Evolutionary conservation across 2,797 vertebrate species (phyloP), one percentile per base, ranked within the genome.

Genomic region (Gymnothorax reevesii): DNA sequence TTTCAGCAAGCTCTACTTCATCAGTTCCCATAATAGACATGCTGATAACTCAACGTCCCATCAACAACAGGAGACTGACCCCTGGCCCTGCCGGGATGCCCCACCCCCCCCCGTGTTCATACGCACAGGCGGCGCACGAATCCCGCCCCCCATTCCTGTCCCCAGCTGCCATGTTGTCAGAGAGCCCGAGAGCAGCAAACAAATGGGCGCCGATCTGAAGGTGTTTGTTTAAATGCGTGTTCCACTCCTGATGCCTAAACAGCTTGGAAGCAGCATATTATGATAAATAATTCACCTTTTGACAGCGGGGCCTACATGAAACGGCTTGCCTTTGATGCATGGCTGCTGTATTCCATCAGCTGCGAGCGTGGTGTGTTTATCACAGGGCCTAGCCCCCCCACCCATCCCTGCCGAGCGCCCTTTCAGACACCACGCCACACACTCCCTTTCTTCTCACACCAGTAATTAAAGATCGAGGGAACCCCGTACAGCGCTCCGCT

Each of bases 261-360:
- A 90, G 90, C 89, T 89, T 90, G 88, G 86, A 90, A 88, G 90
- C 88, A 85, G 84, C 87, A 87, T 84, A 89, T 80, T 84, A 69
- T 86, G 85, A 91, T 90, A 87, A 90, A 91, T 90, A 90, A 91
- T 91, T 90, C 89, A 90, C 85, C 83, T 86, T 15, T 83, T 88
- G 89, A 89, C 89, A 90, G 91, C 87, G 87, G 88, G 88, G 85
- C 83, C 60, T 54, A 27, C 84, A 82, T 77, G 57, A 84, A 87
- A 54, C 75, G 52, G 83, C 64, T 33, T 66, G 80, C 84, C 84
- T 86, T 88, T 88, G 84, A 87, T 87, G 87, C 87, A 55, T 27
- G 77, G 82, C 49, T 62, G 52, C 66, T 73, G 79, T 52, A 52
- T 64, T 52, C 86, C 66, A 60, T 83, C 86, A 75, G 55, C 86